Base-by-base conservation (phyloP, 2,888 invertebrate species). In the Argyresthia albistria region DNA sequence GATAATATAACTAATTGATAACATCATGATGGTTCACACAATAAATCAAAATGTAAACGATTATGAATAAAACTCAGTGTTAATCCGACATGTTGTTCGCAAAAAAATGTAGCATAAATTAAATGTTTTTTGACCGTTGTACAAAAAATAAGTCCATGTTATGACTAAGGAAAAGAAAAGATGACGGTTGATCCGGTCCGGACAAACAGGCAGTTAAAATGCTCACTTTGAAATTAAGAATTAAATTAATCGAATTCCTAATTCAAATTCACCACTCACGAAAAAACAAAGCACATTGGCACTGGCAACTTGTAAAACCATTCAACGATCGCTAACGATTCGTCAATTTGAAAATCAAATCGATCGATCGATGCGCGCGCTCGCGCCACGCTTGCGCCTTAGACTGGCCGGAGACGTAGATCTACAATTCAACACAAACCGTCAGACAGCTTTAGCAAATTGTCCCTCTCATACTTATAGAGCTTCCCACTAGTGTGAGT, bases 391-490 rank as follows among this genome's bases (percentile, higher is more conserved):
- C 80, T 81, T 82, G 81, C 73, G 63, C 65, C 66, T 66, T 76
- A 86, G 86, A 86, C 86, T 84, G 78, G 62, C 74, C 72, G 84
- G 84, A 84, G 84, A 73, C 83, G 61, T 56, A 58, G 57, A 57
- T 25, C n/a, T n/a, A n/a, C n/a, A n/a, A n/a, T n/a, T n/a, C 58
- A 57, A 60, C 58, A 60, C 62, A 56, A 63, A 67, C 67, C 73
- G 72, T 77, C 70, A 72, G 65, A 71, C 71, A 74, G 68, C 70
- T 71, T 62, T 58, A 63, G 58, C 57, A 54, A 55, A 4, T 68
- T 61, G 57, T 78, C 75, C 63, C 67, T 57, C 58, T 78, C 74
- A 55, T 61, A 58, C 73, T 50, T 55, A 58, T 47, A 51, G 58
- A 64, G 64, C 66, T 69, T 62, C 39, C 39, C 8, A 39, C 39